Conservation (phyloP, 2,113 vertebrate genomes). For the Herpetotheres cachinnans region DNA sequence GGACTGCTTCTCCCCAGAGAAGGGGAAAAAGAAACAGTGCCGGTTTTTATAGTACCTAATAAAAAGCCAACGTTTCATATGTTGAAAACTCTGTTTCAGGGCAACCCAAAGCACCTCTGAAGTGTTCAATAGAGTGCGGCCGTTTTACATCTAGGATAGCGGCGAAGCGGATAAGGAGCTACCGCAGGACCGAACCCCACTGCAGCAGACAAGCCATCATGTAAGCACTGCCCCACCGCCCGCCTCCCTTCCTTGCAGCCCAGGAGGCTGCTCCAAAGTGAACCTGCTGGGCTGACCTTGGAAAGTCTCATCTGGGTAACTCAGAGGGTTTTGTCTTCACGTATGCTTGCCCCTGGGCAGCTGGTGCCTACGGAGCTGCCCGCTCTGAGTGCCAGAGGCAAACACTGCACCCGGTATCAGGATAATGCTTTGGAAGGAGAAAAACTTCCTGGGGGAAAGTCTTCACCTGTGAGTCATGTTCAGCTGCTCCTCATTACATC, state of each 20-base stretch:
- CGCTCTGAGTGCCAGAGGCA: not conserved
- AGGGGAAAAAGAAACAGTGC: not conserved
- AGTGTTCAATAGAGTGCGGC: fast-evolving
- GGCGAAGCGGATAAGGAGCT: not conserved
- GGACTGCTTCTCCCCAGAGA: not conserved
- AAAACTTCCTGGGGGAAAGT: not conserved
- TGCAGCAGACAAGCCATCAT: not conserved
- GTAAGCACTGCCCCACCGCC: not conserved
- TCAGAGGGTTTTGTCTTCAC: not conserved
- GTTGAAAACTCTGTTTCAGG: constrained; percentile 11
- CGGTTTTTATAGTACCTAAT: not conserved
- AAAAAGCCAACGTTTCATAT: fast-evolving
- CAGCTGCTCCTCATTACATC: not conserved
- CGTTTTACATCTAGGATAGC: fast-evolving
- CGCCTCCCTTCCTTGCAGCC: not conserved
- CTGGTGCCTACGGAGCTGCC: not conserved
- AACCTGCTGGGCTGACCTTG: not conserved
- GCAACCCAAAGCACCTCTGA: constrained; percentile 17
- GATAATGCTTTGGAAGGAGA: not conserved
- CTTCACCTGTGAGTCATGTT: not conserved
- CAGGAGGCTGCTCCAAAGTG: not conserved
- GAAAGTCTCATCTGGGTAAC: not conserved
- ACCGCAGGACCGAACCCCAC: fast-evolving
- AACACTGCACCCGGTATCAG: not conserved
- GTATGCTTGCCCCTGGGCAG: fast-evolving